Conservation (phyloP, 2,888 invertebrate species). For the Zeuzera pyrina region DNA sequence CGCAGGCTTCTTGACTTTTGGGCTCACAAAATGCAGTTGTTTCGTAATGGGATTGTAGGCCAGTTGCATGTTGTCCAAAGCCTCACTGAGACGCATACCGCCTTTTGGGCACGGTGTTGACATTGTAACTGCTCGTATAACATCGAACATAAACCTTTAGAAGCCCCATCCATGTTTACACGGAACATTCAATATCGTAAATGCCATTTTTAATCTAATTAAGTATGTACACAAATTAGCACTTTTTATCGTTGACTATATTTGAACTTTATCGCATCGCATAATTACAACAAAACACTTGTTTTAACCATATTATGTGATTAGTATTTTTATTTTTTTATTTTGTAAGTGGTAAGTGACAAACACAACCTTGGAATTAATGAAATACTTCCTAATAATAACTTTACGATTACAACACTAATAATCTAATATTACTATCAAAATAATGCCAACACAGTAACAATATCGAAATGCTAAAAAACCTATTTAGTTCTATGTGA, state of each 20-base stretch:
- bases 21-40: slow-evolving; percentile 76
- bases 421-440: not conserved
- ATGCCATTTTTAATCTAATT: slow-evolving; percentile 29
- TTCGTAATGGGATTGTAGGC: slow-evolving; percentile 84
- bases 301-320: not conserved
- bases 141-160: slow-evolving; percentile 25
- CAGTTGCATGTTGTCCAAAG: slow-evolving; percentile 80
- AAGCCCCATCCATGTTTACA: slow-evolving; percentile 38
- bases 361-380: not conserved
- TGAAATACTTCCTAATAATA: not conserved
- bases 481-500: slow-evolving; percentile 15
- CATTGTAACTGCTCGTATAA: slow-evolving; percentile 35
- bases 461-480: not conserved
- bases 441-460: not conserved
- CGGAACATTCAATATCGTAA: slow-evolving; percentile 19
- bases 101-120: slow-evolving; percentile 62
- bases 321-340: not conserved
- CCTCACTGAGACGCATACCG: slow-evolving; percentile 77
- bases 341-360: not conserved
- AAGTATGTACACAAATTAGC: slow-evolving; percentile 10
- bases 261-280: not conserved
- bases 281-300: not conserved
- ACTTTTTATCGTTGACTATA: slow-evolving; percentile 15
- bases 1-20: slow-evolving; percentile 45
- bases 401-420: not conserved